Base-by-base conservation (phyloP, 2,888 invertebrate genomes). In the Brenthis daphne region DNA sequence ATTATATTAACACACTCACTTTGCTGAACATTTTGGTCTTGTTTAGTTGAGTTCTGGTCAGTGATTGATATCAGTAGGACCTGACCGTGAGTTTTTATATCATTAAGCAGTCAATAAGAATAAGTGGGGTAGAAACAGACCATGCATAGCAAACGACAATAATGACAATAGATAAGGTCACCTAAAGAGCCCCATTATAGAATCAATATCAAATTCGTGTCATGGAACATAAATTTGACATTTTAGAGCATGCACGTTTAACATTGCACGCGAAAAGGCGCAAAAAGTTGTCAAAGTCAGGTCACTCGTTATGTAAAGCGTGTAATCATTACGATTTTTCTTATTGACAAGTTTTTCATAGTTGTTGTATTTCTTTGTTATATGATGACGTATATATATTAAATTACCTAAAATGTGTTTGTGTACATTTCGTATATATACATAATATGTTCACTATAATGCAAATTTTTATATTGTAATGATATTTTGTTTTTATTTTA, bases 11-110 rank as follows among this genome's bases (percentile, higher is more conserved):
- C 64, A 64, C 70, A 74, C 89, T 88, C 80, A 91, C 90, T 88
- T 88, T 88, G 82, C 83, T 84, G 80, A 89, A 87, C 90, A 91
- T 91, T 82, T 85, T 86, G 84, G 72, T 80, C 75, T 80, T 78
- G 79, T 82, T 83, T 76, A 76, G 79, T 81, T 81, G 76, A 77
- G 77, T 74, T 80, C 77, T 79, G 74, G 75, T 81, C 77, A 77
- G 74, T 86, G 85, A 89, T 89, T 90, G 88, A 86, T 88, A 82
- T 83, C 80, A 80, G 82, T 78, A 77, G 72, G 76, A 74, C 71
- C 75, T 77, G 82, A 75, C 81, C 80, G 79, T 77, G 77, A 80
- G 83, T 88, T 90, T 91, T 90, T 92, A 91, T 90, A 89, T 83
- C 77, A 81, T 68, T 82, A 78, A 81, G 81, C 77, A 82, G 71